Base-by-base conservation (phyloP, 1,140 invertebrate genomes). In the Bathynomus jamesi region DNA sequence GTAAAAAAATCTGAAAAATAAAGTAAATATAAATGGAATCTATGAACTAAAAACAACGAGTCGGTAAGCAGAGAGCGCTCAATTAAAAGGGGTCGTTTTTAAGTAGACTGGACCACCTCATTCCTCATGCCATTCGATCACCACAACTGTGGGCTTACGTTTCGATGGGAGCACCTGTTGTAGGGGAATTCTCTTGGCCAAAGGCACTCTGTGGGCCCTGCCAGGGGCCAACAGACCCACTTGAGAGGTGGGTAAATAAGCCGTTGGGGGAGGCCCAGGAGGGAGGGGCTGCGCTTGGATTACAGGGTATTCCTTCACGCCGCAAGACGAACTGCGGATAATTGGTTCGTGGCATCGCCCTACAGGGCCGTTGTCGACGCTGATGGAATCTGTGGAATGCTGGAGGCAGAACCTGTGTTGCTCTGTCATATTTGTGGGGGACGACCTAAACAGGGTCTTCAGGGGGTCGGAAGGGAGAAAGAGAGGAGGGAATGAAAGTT, bases 151-250 rank as follows among this genome's bases (percentile, higher is more conserved):
- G 84, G 81, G 24, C 81, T 83, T 78, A 83, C 71, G 84, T 83
- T 80, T 86, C 81, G 78, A 84, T 80, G 75, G 85, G 80, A 79
- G 85, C 76, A 80, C 83, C 82, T 69, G 83, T 80, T 76, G 83
- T 72, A 83, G 83, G 82, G 69, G 82, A 81, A 73, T 79, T 75
- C 72, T 78, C 78, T 75, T 83, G 78, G 76, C 83, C 82, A 79
- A 74, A 70, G 79, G 67, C 25, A 77, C 76, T 60, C 76, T 61
- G 29, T 77, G 76, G 28, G 76, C 76, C 28, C 76, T 68, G 25
- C 76, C 76, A 32, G 76, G 76, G 53, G 71, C 61, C 27, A 11
- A 17, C 2, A 63, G 27, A 69, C 21, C 61, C 27, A 3, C 70
- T 61, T 62, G 73, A 32, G 28, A 69, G 69, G 61, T 69, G 69